Evolutionary conservation across 2,797 vertebrate genomes (phyloP), one percentile per base, ranked within the genome.

Genomic region (Brotula barbata): DNA sequence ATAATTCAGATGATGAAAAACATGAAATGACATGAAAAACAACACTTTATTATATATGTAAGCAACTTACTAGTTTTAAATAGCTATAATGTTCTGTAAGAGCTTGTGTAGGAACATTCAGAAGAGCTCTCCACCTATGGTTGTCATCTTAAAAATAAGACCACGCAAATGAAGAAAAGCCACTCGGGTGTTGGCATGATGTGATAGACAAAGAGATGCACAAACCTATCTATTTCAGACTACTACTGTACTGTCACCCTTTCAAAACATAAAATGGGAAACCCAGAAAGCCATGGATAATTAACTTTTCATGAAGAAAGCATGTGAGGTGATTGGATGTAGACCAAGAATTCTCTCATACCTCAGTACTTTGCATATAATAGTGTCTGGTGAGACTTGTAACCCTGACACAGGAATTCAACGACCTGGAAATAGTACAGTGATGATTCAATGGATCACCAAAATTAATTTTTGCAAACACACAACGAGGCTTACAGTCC

Each of bases 251-350:
- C 82, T 85, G 86, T 88, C 83, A 77, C 70, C 87, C 75, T 76
- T 66, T 87, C 59, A 82, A 77, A 74, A 68, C 28, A 33, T 59
- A 82, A 83, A 83, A 79, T 75, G 81, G 68, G 60, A 85, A 88
- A 77, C 72, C 78, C 71, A 53, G 76, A 81, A 85, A 89, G 84
- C 87, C 90, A 83, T 79, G 84, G 86, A 82, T 89, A 83, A 91
- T 90, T 90, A 90, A 89, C 77, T 84, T 89, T 87, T 89, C 86
- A 89, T 90, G 89, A 90, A 90, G 88, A 88, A 85, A 88, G 86
- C 86, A 88, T 88, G 90, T 81, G 85, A 90, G 84, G 84, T 81
- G 85, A 85, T 81, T 89, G 89, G 89, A 87, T 55, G 60, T 2
- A 20, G 73, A 77, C 89, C 88, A 89, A 81, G 66, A 52, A 48